These are phyloP conservation scores for Dryobotodes eremita DNA, from an alignment of 2,888 invertebrate genomes.

Conservation along the genomic window DNA sequence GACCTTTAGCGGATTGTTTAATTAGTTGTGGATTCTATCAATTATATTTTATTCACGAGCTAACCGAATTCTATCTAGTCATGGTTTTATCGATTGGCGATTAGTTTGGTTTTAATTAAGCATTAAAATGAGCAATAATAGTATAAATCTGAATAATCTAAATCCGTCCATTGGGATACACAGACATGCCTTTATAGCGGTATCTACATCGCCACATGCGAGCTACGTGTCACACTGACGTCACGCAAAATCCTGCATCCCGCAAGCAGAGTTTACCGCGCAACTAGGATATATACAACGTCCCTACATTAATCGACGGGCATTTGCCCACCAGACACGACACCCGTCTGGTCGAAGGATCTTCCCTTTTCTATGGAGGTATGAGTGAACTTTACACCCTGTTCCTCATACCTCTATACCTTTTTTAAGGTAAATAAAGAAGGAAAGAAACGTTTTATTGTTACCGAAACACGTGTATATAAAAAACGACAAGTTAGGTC, in stretches of 20 bases:
- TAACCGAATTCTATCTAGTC: not conserved
- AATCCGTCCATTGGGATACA: not conserved
- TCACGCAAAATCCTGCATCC: too few species aligned
- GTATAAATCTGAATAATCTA: not conserved
- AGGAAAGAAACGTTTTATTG: not conserved
- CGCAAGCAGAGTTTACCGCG: too few species aligned
- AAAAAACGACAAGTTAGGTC: not conserved
- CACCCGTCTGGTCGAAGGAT: too few species aligned
- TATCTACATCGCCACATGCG: too few species aligned
- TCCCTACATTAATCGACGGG: too few species aligned
- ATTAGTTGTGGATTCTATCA: not conserved
- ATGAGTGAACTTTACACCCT: too few species aligned
- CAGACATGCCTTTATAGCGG: not conserved
- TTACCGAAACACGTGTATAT: not conserved
- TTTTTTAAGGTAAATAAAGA: not conserved
- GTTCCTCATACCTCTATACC: too few species aligned
- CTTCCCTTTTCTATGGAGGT: too few species aligned
- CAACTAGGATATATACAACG: too few species aligned
- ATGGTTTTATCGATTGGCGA: not conserved
- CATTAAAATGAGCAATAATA: not conserved
- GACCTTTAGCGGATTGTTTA: not conserved
- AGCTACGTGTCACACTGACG: too few species aligned
- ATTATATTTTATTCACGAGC: slow-evolving; percentile 4
- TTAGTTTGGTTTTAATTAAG: not conserved
- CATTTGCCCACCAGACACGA: too few species aligned